Percentiles rank a stretch among this genome's conserved stretches.
Evolutionary conservation across 1,140 invertebrate genomes (phyloP).

Genomic region (Drosophila miranda): DNA sequence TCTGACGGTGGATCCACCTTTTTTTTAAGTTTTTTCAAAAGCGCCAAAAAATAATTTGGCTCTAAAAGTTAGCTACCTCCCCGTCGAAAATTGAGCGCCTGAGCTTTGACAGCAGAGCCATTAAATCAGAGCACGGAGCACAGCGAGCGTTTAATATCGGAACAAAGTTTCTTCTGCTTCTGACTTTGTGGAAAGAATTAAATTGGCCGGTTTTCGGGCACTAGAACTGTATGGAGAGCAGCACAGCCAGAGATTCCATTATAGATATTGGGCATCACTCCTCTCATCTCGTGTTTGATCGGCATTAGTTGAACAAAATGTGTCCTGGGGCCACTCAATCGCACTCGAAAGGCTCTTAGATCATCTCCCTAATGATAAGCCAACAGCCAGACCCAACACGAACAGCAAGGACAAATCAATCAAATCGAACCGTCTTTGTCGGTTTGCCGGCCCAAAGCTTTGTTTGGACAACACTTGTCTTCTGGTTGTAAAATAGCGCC

Average conservation of each 20-base stretch:
- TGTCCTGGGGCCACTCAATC: not conserved
- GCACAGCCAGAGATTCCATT: not conserved
- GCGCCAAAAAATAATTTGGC: slow-evolving; percentile 45
- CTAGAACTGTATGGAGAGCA: slow-evolving; percentile 6
- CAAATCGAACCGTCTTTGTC: slow-evolving; percentile 31
- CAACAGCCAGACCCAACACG: slow-evolving; percentile 54
- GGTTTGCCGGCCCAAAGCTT: not conserved
- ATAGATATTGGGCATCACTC: not conserved
- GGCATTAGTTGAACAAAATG: slow-evolving; percentile 12
- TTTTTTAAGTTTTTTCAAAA: slow-evolving; percentile 10
- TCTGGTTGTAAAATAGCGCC: slow-evolving; percentile 36
- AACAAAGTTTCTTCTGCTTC: slow-evolving; percentile 10
- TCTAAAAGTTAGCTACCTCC: slow-evolving; percentile 33
- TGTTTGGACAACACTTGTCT: slow-evolving; percentile 53
- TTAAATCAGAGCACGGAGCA: slow-evolving; percentile 9
- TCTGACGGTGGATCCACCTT: too few species aligned
- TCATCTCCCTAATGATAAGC: slow-evolving; percentile 59
- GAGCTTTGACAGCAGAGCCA: slow-evolving; percentile 25
- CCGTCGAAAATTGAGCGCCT: slow-evolving; percentile 10
- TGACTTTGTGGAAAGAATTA: slow-evolving; percentile 21
- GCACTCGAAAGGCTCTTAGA: slow-evolving; percentile 8
- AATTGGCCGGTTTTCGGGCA: not conserved
- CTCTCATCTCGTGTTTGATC: slow-evolving; percentile 11
- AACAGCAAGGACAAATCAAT: slow-evolving; percentile 49
- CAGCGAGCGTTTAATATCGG: slow-evolving; percentile 25